Conservation (phyloP, 2,113 vertebrate genomes). For the Eleginops maclovinus region DNA sequence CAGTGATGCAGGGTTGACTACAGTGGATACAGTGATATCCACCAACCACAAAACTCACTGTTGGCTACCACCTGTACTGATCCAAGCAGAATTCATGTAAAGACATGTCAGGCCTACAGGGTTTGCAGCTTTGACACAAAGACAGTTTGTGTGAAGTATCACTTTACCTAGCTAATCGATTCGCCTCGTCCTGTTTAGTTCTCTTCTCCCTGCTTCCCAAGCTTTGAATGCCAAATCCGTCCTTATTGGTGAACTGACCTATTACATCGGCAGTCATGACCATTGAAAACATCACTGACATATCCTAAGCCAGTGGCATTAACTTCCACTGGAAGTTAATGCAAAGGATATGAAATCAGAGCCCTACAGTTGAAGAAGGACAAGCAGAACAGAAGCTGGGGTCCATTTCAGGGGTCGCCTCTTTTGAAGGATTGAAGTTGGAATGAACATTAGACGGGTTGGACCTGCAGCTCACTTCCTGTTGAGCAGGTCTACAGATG, state of each 20-base stretch:
- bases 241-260: constrained; percentile 36
- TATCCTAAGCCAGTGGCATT: constrained; percentile 75
- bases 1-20: too few species aligned
- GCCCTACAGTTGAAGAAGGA: constrained; percentile 41
- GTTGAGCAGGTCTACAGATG: not conserved
- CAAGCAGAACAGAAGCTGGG: constrained; percentile 26
- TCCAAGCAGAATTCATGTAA: not conserved
- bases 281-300: constrained; percentile 57
- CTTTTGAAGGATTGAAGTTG: constrained; percentile 12
- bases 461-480: not conserved
- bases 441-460: not conserved
- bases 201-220: constrained; percentile 44
- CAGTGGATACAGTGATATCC: not conserved
- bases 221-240: constrained; percentile 36
- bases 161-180: constrained; percentile 54
- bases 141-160: constrained; percentile 55
- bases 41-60: not conserved
- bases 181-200: constrained; percentile 54
- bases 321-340: constrained; percentile 71
- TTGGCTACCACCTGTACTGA: not conserved
- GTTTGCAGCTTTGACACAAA: not conserved
- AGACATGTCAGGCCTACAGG: not conserved
- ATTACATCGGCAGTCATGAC: constrained; percentile 29
- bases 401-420: constrained; percentile 52
- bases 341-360: constrained; percentile 77